Conservation (phyloP, 2,888 invertebrate genomes). For the Chrysotoxum bicinctum region DNA sequence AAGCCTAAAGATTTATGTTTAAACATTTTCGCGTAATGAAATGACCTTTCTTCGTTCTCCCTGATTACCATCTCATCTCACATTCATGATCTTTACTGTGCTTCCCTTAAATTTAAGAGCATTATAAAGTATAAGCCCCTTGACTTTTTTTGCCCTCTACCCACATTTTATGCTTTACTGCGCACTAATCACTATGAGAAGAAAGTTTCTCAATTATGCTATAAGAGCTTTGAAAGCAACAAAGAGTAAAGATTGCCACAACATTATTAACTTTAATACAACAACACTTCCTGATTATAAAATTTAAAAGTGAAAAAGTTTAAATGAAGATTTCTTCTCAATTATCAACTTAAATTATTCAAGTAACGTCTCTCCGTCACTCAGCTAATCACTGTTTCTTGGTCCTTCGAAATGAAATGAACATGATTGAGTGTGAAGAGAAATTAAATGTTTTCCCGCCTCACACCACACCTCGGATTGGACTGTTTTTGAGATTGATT, state of each 20-base stretch:
- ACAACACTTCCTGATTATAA: slow-evolving; percentile 23
- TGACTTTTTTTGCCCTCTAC: neutral
- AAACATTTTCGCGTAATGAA: slow-evolving; percentile 3
- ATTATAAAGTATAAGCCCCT: neutral
- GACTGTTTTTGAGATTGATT: neutral
- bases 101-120: neutral
- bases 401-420: neutral
- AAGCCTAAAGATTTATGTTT: neutral
- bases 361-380: neutral
- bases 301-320: slow-evolving; percentile 35
- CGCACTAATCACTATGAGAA: slow-evolving; percentile 10
- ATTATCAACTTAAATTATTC: slow-evolving; percentile 11
- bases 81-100: slow-evolving; percentile 7
- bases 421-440: neutral
- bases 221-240: neutral
- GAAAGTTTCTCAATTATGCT: slow-evolving; percentile 24
- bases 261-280: slow-evolving; percentile 22
- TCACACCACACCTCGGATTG: neutral
- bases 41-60: neutral
- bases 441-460: neutral
- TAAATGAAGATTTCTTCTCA: neutral
- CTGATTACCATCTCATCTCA: neutral
- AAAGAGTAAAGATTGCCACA: neutral
- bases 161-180: neutral
- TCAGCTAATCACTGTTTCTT: neutral